Evolutionary conservation across 2,888 invertebrate species (phyloP).

Genomic region (Lepidonotus clava): DNA sequence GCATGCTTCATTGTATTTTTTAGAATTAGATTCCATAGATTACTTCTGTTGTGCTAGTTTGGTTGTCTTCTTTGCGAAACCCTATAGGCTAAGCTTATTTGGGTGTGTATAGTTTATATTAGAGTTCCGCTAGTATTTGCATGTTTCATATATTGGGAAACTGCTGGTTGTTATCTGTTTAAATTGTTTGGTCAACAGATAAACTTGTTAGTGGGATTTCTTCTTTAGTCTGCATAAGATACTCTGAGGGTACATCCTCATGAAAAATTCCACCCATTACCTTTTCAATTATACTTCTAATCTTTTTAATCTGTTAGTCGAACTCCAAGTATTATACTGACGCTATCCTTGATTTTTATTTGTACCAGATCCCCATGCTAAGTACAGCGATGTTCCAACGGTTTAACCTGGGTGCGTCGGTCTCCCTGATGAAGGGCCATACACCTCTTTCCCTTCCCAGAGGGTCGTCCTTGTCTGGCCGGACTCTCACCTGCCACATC

Average conservation of each 20-base stretch:
- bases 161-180: too few species aligned
- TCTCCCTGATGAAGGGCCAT: not conserved
- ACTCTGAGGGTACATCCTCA: too few species aligned
- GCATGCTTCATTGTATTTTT: not conserved
- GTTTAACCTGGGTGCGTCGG: conserved; percentile 23
- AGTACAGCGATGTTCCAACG: conserved; percentile 20
- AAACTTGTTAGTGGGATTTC: too few species aligned
- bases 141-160: too few species aligned
- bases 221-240: too few species aligned
- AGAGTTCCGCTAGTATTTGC: not conserved
- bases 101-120: not conserved
- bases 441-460: not conserved
- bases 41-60: not conserved
- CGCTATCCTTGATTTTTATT: not conserved
- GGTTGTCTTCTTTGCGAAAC: not conserved
- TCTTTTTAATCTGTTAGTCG: not conserved
- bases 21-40: not conserved
- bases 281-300: too few species aligned
- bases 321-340: not conserved
- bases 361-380: conserved; percentile 15
- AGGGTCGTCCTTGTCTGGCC: not conserved
- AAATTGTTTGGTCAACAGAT: too few species aligned
- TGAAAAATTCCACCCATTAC: too few species aligned
- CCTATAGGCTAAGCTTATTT: not conserved
- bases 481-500: conserved; percentile 11